phyloP scores from a whole-genome alignment of 1,140 invertebrate genomes.

The Cotesia chilonis region DNA sequence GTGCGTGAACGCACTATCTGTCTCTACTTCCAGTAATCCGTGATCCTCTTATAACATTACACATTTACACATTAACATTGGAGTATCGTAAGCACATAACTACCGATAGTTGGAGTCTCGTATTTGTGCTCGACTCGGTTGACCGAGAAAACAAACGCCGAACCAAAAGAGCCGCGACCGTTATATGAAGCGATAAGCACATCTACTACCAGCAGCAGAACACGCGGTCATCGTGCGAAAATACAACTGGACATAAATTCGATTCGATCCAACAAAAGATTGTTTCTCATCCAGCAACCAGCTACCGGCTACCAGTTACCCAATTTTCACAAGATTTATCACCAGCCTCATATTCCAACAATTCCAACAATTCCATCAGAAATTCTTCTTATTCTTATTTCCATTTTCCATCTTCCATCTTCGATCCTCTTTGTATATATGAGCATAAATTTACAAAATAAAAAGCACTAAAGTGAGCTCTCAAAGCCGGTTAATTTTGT shows the following conservation, averaged over 20 bases:
- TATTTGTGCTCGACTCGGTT: slow-evolving; percentile 55
- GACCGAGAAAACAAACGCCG: slow-evolving; percentile 61
- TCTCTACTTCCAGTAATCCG: neutral
- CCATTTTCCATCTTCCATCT: no score
- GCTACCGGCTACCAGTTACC: no score
- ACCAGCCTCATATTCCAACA: no score
- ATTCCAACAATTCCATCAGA: no score
- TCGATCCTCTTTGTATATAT: no score
- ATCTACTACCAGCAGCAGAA: slow-evolving; percentile 56
- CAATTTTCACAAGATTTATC: no score
- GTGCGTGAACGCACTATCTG: slow-evolving; percentile 18
- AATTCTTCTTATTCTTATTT: no score
- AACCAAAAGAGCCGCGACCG: slow-evolving; percentile 53
- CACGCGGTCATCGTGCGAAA: slow-evolving; percentile 39
- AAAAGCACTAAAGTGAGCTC: neutral
- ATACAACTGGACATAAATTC: slow-evolving; percentile 52
- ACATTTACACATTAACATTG: slow-evolving; percentile 44
- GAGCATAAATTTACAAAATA: no score
- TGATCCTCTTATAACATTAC: slow-evolving; percentile 4
- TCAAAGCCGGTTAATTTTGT: neutral
- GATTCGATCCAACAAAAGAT: slow-evolving; percentile 3
- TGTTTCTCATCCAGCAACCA: neutral
- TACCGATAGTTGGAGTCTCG: no score
- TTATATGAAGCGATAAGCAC: slow-evolving; percentile 64
- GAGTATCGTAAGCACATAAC: no score